Evolutionary conservation across 2,888 invertebrate genomes (phyloP).

Genomic region (Cosmia pyralina): DNA sequence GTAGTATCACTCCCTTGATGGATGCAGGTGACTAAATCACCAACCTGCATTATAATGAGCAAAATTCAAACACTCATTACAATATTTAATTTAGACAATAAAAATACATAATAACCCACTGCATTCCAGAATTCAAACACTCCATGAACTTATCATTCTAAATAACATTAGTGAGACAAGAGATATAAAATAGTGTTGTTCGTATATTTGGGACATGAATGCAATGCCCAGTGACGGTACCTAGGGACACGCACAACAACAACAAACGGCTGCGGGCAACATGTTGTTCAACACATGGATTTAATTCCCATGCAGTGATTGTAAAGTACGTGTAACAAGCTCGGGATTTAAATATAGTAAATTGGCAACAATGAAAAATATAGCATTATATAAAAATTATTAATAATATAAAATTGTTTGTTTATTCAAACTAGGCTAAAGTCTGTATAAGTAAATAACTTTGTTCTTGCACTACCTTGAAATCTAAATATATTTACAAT

Average conservation of each 20-base stretch:
- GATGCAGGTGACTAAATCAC: too few species aligned
- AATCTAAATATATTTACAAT: slow-evolving; percentile 19
- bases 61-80: slow-evolving; percentile 65
- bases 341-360: slow-evolving; percentile 71
- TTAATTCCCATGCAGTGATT: slow-evolving; percentile 43
- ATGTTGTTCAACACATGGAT: slow-evolving; percentile 30
- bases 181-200: slow-evolving; percentile 22
- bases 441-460: slow-evolving; percentile 47
- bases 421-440: slow-evolving; percentile 62
- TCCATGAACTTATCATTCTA: slow-evolving; percentile 30
- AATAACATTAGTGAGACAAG: slow-evolving; percentile 45
- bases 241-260: slow-evolving; percentile 34
- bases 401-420: slow-evolving; percentile 59
- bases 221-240: slow-evolving; percentile 47
- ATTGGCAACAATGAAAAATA: slow-evolving; percentile 87
- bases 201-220: slow-evolving; percentile 8
- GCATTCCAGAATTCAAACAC: slow-evolving; percentile 46
- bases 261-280: slow-evolving; percentile 52
- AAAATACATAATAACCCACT: slow-evolving; percentile 54
- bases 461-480: slow-evolving; percentile 36
- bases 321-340: slow-evolving; percentile 68
- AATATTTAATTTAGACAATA: slow-evolving; percentile 61
- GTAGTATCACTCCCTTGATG: too few species aligned
- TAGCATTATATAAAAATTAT: slow-evolving; percentile 70
- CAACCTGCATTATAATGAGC: slow-evolving; percentile 63